Evolutionary conservation across 1,140 invertebrate genomes (phyloP).

Genomic region (Papilio helenus): DNA sequence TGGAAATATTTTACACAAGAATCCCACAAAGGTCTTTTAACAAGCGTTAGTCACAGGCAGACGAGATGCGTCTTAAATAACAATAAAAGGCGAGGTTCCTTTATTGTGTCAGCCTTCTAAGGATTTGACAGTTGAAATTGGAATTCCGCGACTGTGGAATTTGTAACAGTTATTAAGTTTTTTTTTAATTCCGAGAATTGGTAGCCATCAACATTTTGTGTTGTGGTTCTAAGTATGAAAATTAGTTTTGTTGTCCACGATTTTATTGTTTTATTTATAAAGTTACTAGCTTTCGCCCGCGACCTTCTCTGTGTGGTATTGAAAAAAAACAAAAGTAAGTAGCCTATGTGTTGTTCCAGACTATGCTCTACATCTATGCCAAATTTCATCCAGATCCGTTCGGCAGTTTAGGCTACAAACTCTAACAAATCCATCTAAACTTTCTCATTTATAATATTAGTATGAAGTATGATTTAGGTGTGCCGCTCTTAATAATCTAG

Average conservation of each 20-base stretch:
- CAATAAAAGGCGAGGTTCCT: slow-evolving; percentile 18
- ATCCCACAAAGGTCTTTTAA: neutral
- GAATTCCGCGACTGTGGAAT: slow-evolving; percentile 29
- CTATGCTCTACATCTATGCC: too few species aligned
- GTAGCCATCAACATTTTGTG: neutral
- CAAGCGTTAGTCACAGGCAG: slow-evolving; percentile 3
- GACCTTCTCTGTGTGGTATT: too few species aligned
- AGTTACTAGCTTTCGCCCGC: too few species aligned
- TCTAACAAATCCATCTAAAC: too few species aligned
- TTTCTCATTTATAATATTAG: too few species aligned
- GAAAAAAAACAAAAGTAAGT: too few species aligned
- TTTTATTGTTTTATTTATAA: neutral
- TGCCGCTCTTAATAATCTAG: too few species aligned
- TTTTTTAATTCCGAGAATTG: slow-evolving; percentile 5
- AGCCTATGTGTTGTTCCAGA: too few species aligned
- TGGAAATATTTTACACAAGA: neutral
- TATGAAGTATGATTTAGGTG: too few species aligned
- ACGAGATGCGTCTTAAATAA: slow-evolving; percentile 9
- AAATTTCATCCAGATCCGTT: too few species aligned
- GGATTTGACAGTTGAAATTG: slow-evolving; percentile 30
- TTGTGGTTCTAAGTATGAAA: neutral
- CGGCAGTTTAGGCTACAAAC: too few species aligned
- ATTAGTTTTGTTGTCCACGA: neutral
- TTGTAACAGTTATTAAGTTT: slow-evolving; percentile 21
- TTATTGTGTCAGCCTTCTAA: slow-evolving; percentile 2